Evolutionary conservation across 1,140 invertebrate genomes (phyloP).

Genomic region (Cherax quadricarinatus): DNA sequence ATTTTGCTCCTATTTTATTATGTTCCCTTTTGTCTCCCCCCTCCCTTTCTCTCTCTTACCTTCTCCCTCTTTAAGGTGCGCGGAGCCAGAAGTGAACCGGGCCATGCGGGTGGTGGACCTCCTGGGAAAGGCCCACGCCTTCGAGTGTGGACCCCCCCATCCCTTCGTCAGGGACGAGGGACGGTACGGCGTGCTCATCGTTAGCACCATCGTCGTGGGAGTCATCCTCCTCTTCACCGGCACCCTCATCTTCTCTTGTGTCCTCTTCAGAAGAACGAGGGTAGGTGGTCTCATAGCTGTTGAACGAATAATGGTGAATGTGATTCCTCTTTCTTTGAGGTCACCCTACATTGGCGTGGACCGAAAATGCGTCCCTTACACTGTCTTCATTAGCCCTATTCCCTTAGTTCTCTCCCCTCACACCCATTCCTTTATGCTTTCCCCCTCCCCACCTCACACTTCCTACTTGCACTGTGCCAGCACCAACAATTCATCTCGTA

Average conservation of each 20-base stretch:
- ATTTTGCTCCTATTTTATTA: not conserved
- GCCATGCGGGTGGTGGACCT: conserved; percentile 13
- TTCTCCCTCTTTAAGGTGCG: not conserved
- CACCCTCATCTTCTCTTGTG: conserved; percentile 26
- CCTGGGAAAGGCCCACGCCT: not conserved
- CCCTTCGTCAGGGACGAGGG: conserved; percentile 8
- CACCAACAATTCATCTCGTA: not conserved
- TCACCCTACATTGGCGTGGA: not conserved
- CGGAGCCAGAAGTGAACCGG: conserved; percentile 1
- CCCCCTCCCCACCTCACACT: no score
- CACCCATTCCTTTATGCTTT: no score
- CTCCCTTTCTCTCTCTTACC: no score
- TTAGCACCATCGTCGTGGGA: conserved; percentile 45
- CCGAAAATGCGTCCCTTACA: no score
- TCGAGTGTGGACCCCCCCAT: not conserved
- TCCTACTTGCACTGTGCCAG: not conserved
- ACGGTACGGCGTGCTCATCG: conserved; percentile 21
- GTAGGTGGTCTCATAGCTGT: not conserved
- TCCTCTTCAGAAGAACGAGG: conserved; percentile 30
- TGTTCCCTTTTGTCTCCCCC: no score
- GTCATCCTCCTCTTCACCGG: conserved; percentile 32
- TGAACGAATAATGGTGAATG: no score
- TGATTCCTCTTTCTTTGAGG: not conserved
- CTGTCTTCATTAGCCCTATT: no score
- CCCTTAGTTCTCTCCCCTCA: no score